Evolutionary conservation across 2,888 invertebrate species (phyloP).

Genomic region (Polyploca ridens): DNA sequence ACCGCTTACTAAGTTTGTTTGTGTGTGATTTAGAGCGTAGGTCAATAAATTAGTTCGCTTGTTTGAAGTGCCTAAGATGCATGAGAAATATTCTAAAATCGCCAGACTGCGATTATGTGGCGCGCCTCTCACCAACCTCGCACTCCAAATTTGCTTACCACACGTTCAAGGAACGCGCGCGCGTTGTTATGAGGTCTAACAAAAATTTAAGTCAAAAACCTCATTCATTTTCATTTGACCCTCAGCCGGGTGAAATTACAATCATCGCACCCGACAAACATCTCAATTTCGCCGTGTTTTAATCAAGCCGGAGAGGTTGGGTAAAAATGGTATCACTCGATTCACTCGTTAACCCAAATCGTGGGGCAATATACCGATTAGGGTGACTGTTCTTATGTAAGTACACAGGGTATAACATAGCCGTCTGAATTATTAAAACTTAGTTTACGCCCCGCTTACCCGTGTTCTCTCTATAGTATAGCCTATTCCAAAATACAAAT

Average conservation of each 20-base stretch:
- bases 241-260: conserved; percentile 24
- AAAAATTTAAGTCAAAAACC: conserved; percentile 14
- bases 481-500: no score
- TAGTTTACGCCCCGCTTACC: no score
- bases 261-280: conserved; percentile 33
- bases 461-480: no score
- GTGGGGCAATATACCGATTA: conserved; percentile 41
- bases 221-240: conserved; percentile 19
- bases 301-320: conserved; percentile 47
- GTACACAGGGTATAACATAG: background rate
- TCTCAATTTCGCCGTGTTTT: conserved; percentile 46
- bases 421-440: background rate
- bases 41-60: no score
- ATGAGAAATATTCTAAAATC: no score
- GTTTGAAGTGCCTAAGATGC: no score
- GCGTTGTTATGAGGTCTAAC: background rate
- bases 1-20: no score
- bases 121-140: no score
- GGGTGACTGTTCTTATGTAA: conserved; percentile 13
- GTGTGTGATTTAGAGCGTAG: no score
- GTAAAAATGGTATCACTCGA: conserved; percentile 41
- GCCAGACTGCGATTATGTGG: no score
- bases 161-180: no score
- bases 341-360: conserved; percentile 37
- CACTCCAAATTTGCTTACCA: no score